These are phyloP conservation scores for Pangasianodon gigas DNA, from an alignment of 2,113 vertebrate species.

Conservation along the genomic window DNA sequence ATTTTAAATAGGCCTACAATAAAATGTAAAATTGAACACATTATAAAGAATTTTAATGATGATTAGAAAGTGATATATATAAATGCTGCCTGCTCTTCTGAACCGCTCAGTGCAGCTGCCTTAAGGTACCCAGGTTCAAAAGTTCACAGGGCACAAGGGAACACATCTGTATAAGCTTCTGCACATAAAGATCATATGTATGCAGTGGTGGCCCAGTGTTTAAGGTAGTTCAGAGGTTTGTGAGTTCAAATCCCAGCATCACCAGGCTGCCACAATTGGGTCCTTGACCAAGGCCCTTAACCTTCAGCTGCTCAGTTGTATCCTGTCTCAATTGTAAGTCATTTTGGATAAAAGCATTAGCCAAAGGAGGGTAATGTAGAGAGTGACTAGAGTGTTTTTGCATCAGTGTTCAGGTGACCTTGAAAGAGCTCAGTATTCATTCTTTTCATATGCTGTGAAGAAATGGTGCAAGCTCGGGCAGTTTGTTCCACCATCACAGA, in stretches of 20 bases:
- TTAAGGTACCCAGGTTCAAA: neutral
- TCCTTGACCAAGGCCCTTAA: neutral
- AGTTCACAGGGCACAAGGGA: neutral
- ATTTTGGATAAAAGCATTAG: neutral
- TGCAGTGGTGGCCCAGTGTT: neutral
- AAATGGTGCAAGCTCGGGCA: neutral
- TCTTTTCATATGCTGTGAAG: neutral
- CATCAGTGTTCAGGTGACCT: neutral
- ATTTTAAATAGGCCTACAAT: neutral
- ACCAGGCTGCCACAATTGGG: neutral
- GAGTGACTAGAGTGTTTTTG: neutral
- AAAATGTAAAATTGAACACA: neutral
- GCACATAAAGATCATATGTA: neutral
- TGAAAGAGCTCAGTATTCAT: neutral
- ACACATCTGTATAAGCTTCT: neutral
- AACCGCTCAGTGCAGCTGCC: neutral
- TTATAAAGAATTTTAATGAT: neutral
- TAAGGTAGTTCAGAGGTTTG: neutral
- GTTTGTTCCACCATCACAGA: neutral
- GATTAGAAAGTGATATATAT: neutral
- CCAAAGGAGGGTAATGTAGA: neutral
- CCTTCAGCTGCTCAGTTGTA: neutral
- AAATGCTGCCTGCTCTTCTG: neutral
- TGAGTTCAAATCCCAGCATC: neutral
- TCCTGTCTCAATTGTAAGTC: neutral